Conservation (phyloP, 2,888 invertebrate genomes). For the Limnephilus lunatus region DNA sequence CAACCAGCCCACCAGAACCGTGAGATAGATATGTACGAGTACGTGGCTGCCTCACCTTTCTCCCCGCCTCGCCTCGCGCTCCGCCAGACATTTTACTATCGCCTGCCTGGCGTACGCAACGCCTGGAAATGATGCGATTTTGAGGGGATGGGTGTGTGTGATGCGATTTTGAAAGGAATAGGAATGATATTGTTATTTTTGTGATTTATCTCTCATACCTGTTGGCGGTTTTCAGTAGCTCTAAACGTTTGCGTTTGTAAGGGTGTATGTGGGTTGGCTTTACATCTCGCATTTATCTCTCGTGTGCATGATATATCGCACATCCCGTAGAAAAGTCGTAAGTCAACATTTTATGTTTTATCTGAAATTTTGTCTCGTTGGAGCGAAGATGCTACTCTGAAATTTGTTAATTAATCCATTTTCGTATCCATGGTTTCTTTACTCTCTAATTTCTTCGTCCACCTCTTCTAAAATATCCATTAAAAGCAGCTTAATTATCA, state of each 20-base stretch:
- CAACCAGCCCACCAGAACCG: neutral
- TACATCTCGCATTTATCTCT: neutral
- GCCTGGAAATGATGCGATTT: neutral
- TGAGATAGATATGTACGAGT: conserved; percentile 11
- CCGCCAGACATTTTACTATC: neutral
- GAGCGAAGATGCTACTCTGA: too few species aligned
- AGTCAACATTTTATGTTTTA: too few species aligned
- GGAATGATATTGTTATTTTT: neutral
- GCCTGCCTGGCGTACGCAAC: neutral
- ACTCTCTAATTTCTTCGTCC: too few species aligned
- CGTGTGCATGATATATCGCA: neutral
- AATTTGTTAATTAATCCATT: too few species aligned
- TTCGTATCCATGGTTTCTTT: too few species aligned
- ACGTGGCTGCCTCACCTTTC: neutral
- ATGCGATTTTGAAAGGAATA: neutral
- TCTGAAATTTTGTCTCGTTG: too few species aligned
- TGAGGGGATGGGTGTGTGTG: neutral
- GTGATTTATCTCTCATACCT: neutral
- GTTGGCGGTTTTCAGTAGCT: neutral
- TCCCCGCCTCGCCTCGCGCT: neutral
- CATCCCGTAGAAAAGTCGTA: too few species aligned
- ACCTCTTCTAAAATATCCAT: too few species aligned
- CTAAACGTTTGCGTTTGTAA: neutral
- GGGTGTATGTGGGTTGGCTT: neutral
- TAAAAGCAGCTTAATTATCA: too few species aligned